These are phyloP conservation scores for Cephalopachus bancanus DNA, from an alignment of 2,797 vertebrate species.

Conservation along the genomic window DNA sequence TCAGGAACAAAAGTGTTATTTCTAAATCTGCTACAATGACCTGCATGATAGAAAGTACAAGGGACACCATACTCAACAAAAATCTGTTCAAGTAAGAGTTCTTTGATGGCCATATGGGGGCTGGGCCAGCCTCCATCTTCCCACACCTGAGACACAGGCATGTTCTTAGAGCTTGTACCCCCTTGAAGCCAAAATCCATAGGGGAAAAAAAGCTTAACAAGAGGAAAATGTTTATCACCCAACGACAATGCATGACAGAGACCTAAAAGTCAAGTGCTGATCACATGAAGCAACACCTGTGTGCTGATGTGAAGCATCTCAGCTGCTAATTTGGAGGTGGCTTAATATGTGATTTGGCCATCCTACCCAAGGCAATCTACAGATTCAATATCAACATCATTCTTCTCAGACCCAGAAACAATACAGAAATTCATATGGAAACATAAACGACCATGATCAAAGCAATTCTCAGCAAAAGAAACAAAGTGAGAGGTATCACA, in stretches of 20 bases:
- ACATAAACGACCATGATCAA: too few relatives aligned
- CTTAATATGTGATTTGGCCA: neutral
- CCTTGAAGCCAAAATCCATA: slow-evolving; percentile 15
- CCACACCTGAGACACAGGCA: neutral
- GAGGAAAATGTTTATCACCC: neutral
- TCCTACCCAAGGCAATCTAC: too few relatives aligned
- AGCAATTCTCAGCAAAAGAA: too few relatives aligned
- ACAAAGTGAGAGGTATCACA: too few relatives aligned
- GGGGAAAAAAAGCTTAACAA: neutral
- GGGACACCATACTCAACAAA: neutral
- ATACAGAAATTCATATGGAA: too few relatives aligned
- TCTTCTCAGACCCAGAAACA: too few relatives aligned
- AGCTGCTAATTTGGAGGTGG: neutral
- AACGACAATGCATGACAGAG: neutral
- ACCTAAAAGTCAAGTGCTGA: neutral
- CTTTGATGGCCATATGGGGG: neutral
- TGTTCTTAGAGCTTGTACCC: too few relatives aligned
- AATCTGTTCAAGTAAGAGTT: neutral
- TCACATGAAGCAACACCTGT: neutral
- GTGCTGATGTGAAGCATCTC: too few relatives aligned
- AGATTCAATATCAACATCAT: too few relatives aligned
- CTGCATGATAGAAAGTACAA: fast-evolving
- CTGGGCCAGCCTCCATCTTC: neutral
- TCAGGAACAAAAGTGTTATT: neutral
- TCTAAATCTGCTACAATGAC: neutral